Evolutionary conservation across 2,113 vertebrate species (phyloP).

Genomic region (Narcine bancroftii): DNA sequence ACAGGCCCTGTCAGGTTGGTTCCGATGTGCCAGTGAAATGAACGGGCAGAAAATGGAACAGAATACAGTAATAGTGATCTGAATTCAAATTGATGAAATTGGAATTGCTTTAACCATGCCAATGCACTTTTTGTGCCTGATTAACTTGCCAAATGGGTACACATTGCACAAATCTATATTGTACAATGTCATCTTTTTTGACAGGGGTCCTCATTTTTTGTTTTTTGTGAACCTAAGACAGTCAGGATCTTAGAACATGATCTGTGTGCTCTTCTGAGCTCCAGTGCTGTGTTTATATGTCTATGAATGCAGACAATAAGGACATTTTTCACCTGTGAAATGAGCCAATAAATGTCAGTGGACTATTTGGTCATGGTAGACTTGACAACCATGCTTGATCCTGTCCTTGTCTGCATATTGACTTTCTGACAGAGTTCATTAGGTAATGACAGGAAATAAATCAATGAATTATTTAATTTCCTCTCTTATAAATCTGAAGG

Average conservation of each 20-base stretch:
- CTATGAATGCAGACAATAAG: too few species aligned
- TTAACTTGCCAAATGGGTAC: not conserved
- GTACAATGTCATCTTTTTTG: not conserved
- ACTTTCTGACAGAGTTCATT: not conserved
- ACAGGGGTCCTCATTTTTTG: not conserved
- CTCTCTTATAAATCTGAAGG: not conserved
- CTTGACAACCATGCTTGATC: not conserved
- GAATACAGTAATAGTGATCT: not conserved
- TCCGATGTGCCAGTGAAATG: not conserved
- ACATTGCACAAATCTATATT: not conserved
- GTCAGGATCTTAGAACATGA: too few species aligned
- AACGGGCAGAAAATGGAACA: not conserved
- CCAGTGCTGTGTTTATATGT: too few species aligned
- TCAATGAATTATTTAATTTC: not conserved
- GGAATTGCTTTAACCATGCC: not conserved
- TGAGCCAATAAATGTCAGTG: not conserved
- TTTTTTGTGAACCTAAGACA: too few species aligned
- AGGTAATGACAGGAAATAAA: not conserved
- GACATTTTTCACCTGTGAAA: not conserved
- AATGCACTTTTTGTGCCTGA: not conserved
- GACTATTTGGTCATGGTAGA: not conserved
- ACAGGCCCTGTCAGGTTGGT: not conserved
- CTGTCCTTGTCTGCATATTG: not conserved
- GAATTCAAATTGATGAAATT: not conserved
- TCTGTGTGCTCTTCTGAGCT: too few species aligned